phyloP scores from a whole-genome alignment of 2,888 invertebrate species.

The Diaprepes abbreviatus region DNA sequence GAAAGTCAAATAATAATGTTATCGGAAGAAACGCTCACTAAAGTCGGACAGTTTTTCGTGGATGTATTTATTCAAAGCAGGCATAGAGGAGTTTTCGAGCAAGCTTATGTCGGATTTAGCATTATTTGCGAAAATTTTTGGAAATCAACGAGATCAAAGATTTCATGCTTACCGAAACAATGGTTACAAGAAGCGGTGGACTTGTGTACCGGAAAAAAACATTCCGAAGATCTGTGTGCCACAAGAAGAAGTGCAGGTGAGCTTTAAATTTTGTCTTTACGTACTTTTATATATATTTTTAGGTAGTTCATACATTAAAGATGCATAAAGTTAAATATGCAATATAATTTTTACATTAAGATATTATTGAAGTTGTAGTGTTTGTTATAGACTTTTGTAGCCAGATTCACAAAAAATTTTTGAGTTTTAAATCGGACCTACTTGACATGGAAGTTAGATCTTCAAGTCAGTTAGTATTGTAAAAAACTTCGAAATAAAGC shows the following conservation, averaged over 20 bases:
- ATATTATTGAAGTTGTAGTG: too few species aligned
- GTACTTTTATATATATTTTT: too few species aligned
- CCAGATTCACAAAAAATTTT: too few species aligned
- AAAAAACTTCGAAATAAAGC: too few species aligned
- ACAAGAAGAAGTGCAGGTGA: constrained; percentile 86
- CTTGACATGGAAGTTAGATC: too few species aligned
- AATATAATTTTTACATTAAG: too few species aligned
- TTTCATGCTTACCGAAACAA: constrained; percentile 74
- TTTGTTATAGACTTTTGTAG: too few species aligned
- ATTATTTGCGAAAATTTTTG: constrained; percentile 50
- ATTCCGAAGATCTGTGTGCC: constrained; percentile 75
- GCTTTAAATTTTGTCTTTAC: too few species aligned
- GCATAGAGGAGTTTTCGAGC: constrained; percentile 98
- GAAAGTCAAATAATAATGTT: constrained; percentile 65
- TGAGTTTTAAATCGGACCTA: too few species aligned
- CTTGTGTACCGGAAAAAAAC: constrained; percentile 70
- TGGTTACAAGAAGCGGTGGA: constrained; percentile 76
- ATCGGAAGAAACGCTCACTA: constrained; percentile 68
- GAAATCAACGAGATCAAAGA: constrained; percentile 61
- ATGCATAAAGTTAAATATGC: too few species aligned
- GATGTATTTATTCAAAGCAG: constrained; percentile 81
- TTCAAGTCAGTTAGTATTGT: too few species aligned
- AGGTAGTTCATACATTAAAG: too few species aligned
- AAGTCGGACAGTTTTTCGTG: constrained; percentile 79
- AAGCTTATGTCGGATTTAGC: constrained; percentile 89